Evolutionary conservation across 2,888 invertebrate species (phyloP).

Genomic region (Calephelis perditalis): DNA sequence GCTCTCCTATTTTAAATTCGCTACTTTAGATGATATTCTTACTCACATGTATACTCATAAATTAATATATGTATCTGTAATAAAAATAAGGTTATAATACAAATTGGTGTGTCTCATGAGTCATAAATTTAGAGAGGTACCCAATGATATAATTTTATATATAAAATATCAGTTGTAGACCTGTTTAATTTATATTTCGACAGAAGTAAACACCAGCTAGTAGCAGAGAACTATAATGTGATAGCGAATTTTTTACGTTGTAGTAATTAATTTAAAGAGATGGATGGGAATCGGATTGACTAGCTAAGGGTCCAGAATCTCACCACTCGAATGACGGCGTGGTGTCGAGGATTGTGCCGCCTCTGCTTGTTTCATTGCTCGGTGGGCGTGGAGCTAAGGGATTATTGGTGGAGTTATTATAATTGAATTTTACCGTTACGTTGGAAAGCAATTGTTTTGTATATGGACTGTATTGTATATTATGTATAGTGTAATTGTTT

Average conservation of each 20-base stretch:
- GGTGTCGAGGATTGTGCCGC: conserved; percentile 3
- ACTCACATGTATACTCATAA: neutral
- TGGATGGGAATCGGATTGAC: conserved; percentile 7
- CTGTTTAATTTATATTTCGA: neutral
- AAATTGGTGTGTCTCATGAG: neutral
- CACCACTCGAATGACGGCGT: neutral
- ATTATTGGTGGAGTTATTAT: conserved; percentile 29
- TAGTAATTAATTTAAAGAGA: neutral
- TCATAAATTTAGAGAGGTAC: neutral
- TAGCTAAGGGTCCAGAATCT: neutral
- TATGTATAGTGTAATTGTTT: conserved; percentile 37
- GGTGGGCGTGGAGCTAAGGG: conserved; percentile 51
- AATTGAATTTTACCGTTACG: conserved; percentile 59
- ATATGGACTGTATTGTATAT: conserved; percentile 30
- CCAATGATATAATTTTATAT: neutral
- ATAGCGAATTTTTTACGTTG: neutral
- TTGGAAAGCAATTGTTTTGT: conserved; percentile 38
- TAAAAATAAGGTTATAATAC: neutral
- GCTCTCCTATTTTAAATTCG: too few species aligned
- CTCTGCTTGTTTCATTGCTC: conserved; percentile 8
- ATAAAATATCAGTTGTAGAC: neutral
- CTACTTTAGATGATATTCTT: too few species aligned
- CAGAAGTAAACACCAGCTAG: neutral
- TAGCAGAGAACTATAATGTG: neutral
- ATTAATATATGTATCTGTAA: neutral